Evolutionary conservation across 2,113 vertebrate species (phyloP), one percentile per base, ranked within the genome.

Genomic region (Ovibos moschatus): DNA sequence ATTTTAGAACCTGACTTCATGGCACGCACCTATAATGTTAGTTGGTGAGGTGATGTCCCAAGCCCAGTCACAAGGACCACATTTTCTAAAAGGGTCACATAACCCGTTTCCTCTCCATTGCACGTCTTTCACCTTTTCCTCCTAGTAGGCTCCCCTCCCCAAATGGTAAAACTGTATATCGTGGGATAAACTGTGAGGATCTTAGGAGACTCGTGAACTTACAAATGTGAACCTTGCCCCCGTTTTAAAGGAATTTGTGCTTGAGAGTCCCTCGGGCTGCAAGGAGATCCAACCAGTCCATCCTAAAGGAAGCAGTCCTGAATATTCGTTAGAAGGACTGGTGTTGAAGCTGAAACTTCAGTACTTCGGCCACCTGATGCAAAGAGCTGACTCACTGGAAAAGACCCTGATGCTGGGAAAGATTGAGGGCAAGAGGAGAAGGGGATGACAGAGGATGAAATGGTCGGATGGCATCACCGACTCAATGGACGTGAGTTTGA

Each of bases 361-460:
- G 5, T 71, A 40, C 5, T 40, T 71, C 2, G 19, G 5, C n/a
- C n/a, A 71, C 67, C n/a, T 71, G 64, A 71, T 71, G 19, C 4
- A 5, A 36, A 71, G 17, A 12, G 4, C 64, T 71, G 19, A 71
- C 19, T 71, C 67, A 36, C 3, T 23, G 3, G 67, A 71, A 71
- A 71, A 71, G 67, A 71, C 67, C 67, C 67, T 40, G n/a, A 71
- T 71, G n/a, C n/a, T 71, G 67, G 67, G 67, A 40, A 71, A 71
- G 67, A 71, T 12, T 71, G 67, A 71, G 0, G n/a, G 67, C 5
- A 23, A 5, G 19, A 71, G 9, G 17, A 71, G 19, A 40, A 40
- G 10, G 0, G n/a, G 19, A 71, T 1, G 0, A 71, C 67, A 71
- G 67, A 71, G 0, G n/a, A 71, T 71, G 67, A 40, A 0, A 6